These are phyloP conservation scores for Zeus faber DNA, from an alignment of 2,113 vertebrate species.

Conservation along the genomic window DNA sequence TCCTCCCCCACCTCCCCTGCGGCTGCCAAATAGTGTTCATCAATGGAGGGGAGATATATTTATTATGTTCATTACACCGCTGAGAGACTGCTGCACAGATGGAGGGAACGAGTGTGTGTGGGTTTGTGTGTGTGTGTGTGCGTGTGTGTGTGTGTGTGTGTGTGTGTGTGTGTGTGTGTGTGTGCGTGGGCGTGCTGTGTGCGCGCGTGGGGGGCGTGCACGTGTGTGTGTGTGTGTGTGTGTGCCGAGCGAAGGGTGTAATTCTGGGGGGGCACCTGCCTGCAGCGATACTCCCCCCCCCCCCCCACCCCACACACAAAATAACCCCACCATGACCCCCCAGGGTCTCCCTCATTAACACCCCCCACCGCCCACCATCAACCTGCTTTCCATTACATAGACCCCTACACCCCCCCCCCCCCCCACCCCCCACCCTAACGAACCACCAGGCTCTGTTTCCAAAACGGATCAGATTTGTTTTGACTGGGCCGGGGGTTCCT, in stretches of 20 bases:
- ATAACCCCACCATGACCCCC: conserved; percentile 45
- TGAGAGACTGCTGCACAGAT: conserved; percentile 67
- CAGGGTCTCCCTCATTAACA: conserved; percentile 64
- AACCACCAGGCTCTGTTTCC: conserved; percentile 71
- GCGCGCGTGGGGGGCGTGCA: background rate
- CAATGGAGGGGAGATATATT: conserved; percentile 62
- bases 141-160: conserved; percentile 8
- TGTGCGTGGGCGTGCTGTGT: background rate
- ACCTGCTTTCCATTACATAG: background rate
- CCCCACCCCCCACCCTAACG: conserved; percentile 49
- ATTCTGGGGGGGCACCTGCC: conserved; percentile 58
- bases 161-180: conserved; percentile 2
- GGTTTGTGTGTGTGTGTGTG: background rate
- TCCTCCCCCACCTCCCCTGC: conserved; percentile 53
- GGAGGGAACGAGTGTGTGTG: conserved; percentile 26
- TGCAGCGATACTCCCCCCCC: conserved; percentile 41
- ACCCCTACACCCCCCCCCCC: conserved; percentile 8
- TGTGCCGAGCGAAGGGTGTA: background rate
- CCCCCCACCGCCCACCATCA: conserved; percentile 21
- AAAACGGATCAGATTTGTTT: conserved; percentile 74
- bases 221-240: conserved; percentile 2
- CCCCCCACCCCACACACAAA: conserved; percentile 12
- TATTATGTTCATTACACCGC: conserved; percentile 73
- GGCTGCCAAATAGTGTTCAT: conserved; percentile 67
- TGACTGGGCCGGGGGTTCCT: conserved; percentile 70